Evolutionary conservation across 2,113 vertebrate species (phyloP).

Genomic region (Puma concolor): DNA sequence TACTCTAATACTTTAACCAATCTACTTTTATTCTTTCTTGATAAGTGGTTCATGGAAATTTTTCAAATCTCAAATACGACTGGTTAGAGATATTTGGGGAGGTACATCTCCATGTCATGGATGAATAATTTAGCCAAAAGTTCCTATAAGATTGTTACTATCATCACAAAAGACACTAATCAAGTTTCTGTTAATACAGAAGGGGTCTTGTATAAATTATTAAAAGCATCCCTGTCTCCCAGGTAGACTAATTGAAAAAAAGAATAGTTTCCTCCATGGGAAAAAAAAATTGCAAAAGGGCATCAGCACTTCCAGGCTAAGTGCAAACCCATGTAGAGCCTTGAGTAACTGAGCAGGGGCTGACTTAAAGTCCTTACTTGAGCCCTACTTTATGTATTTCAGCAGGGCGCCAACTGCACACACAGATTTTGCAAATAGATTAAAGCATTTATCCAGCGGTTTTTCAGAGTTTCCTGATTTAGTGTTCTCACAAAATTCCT

Average conservation of each 20-base stretch:
- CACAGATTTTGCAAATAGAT: neutral
- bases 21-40: neutral
- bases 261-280: neutral
- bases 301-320: neutral
- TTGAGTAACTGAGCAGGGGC: neutral
- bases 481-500: neutral
- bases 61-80: neutral
- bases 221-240: neutral
- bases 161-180: neutral
- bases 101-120: neutral
- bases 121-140: neutral
- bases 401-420: fast-evolving
- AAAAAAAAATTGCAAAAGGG: neutral
- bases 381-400: fast-evolving
- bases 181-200: neutral
- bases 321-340: neutral
- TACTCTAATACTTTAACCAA: neutral
- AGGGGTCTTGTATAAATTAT: neutral
- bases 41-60: neutral
- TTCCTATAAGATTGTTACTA: neutral
- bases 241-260: neutral
- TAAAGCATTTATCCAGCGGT: neutral
- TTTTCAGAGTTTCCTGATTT: neutral
- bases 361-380: neutral
- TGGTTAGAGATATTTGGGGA: neutral